Evolutionary conservation across 1,140 invertebrate genomes (phyloP), one percentile per base, ranked within the genome.

Genomic region (Nephotettix cincticeps): DNA sequence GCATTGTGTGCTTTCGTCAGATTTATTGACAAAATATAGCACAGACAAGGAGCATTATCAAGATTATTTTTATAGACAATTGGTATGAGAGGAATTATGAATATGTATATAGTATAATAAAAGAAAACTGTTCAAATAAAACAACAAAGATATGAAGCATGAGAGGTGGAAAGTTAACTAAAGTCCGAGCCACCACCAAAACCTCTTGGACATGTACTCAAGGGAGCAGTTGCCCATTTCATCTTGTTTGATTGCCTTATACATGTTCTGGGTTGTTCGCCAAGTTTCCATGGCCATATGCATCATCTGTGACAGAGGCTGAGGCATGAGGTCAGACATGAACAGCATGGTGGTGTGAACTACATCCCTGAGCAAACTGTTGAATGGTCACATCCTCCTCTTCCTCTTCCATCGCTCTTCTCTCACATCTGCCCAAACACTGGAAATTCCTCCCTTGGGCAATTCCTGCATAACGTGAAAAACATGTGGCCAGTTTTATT

Each of bases 171-270:
- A 9, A 17, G 6, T 40, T 40, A 9, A 54, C 19, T 54, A 61
- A n/a, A 61, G 25, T 25, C 56, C 56, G 14, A 61, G 13, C 56
- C 56, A 61, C 56, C 56, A 61, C 56, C 56, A 61, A n/a, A 61
- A 61, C 25, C 56, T 61, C 21, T 61, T 25, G 21, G 56, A 61
- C 25, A 28, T 61, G n/a, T 61, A 61, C 13, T 61, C 56, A 4
- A 61, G 21, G 9, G 25, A 61, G n/a, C 56, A 61, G 25, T n/a
- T 27, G 2, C 56, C 56, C 56, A 61, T 61, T n/a, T 61, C 56
- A n/a, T 61, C 56, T n/a, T 61, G 56, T 29, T 61, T 61, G 23
- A 61, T n/a, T 4, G 23, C 9, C 11, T 61, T 61, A n/a, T 61
- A 61, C 56, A 61, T 61, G 27, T 11, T 14, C 27, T n/a, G 21